These are phyloP conservation scores for Lagenorhynchus albirostris DNA, from an alignment of 2,113 vertebrate species.

Conservation along the genomic window DNA sequence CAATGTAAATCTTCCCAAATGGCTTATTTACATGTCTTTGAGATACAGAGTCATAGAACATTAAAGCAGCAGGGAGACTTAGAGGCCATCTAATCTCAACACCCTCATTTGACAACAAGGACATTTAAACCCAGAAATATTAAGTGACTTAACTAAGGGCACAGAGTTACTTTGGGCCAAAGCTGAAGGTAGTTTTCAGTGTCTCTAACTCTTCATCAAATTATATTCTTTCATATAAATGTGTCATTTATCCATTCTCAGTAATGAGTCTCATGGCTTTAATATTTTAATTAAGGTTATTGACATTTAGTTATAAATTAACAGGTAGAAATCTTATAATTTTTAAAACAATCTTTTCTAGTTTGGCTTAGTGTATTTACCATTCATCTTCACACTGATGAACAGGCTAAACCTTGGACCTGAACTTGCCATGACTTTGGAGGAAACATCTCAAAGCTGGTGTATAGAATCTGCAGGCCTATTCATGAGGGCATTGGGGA, in stretches of 20 bases:
- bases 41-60: slow-evolving; percentile 51
- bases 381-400: neutral
- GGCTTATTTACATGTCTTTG: slow-evolving; percentile 70
- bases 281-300: neutral
- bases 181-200: neutral
- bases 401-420: neutral
- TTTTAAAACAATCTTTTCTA: neutral
- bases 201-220: neutral
- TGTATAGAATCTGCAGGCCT: neutral
- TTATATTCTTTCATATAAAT: neutral
- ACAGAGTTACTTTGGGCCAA: slow-evolving; percentile 10
- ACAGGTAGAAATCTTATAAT: neutral
- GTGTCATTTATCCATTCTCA: neutral
- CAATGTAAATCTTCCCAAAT: slow-evolving; percentile 63
- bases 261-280: neutral
- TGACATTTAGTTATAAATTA: neutral
- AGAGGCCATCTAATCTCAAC: slow-evolving; percentile 46
- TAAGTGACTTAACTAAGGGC: slow-evolving; percentile 24
- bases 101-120: slow-evolving; percentile 4
- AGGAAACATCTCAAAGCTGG: neutral
- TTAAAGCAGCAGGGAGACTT: neutral
- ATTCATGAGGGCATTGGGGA: neutral
- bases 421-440: neutral
- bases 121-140: slow-evolving; percentile 20
- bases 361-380: neutral